Evolutionary conservation across 2,113 vertebrate species (phyloP).

Genomic region (Chamaea fasciata): DNA sequence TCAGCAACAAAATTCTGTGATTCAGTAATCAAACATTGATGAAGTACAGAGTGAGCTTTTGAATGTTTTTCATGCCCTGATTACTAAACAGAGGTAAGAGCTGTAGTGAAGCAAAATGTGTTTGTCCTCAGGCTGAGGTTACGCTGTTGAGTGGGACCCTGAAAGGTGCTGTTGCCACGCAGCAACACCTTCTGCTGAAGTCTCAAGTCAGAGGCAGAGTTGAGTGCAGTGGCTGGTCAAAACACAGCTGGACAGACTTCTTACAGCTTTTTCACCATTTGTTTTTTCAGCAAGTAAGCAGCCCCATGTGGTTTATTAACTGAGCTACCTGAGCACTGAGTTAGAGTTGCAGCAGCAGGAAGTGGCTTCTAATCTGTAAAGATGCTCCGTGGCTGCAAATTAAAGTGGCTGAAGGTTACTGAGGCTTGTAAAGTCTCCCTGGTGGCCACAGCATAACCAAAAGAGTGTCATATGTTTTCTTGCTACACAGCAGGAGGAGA

Average conservation of each 20-base stretch:
- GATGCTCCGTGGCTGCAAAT: accelerated
- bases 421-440: not conserved
- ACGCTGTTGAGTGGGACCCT: not conserved
- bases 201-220: not conserved
- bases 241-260: not conserved
- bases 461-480: not conserved
- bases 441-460: not conserved
- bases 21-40: conserved; percentile 25
- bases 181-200: not conserved
- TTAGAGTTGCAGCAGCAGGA: not conserved
- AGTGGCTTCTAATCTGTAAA: not conserved
- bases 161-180: not conserved
- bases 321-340: not conserved
- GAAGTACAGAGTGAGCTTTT: not conserved
- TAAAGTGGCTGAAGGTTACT: not conserved
- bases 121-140: not conserved
- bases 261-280: not conserved
- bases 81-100: not conserved
- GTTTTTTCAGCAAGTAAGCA: not conserved
- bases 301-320: not conserved
- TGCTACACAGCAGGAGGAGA: not conserved
- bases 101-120: not conserved
- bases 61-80: not conserved
- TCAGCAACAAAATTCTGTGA: conserved; percentile 4
- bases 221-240: not conserved